phyloP scores from a whole-genome alignment of 2,797 vertebrate genomes.

The Cirrhinus mrigala region DNA sequence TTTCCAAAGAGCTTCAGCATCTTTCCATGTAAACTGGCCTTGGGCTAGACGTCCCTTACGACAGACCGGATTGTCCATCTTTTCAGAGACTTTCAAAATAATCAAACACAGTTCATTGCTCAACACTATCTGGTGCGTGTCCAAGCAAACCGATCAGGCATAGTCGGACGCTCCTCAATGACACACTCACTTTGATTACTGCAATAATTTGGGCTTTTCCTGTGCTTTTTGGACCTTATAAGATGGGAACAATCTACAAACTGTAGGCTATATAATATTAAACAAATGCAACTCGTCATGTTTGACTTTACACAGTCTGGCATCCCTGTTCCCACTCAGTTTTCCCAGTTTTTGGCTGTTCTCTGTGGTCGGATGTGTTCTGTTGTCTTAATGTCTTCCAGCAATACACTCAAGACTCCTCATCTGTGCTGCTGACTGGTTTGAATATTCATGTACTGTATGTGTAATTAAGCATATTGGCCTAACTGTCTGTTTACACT shows the following conservation, averaged over 20 bases:
- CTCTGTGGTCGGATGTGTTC: conserved; percentile 78
- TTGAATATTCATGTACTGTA: conserved; percentile 2
- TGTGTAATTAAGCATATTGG: conserved; percentile 1
- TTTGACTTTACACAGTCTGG: background rate
- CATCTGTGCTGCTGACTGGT: conserved; percentile 53
- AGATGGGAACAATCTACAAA: background rate
- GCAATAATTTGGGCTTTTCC: conserved; percentile 11
- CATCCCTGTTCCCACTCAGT: background rate
- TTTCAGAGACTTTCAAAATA: conserved; percentile 6
- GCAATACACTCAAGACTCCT: conserved; percentile 68
- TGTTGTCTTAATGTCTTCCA: conserved; percentile 81
- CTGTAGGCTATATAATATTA: conserved; percentile 1
- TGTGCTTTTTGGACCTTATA: background rate
- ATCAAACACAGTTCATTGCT: conserved; percentile 9
- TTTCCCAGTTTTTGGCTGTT: conserved; percentile 39
- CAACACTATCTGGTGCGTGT: conserved; percentile 24
- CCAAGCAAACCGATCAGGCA: conserved; percentile 25
- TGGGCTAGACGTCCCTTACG: background rate
- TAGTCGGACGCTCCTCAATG: conserved; percentile 16
- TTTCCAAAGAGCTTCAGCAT: conserved; percentile 3
- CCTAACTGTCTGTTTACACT: background rate
- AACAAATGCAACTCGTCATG: conserved; percentile 10
- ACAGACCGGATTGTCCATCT: background rate
- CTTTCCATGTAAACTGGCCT: background rate
- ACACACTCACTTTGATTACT: conserved; percentile 9